A percentile compares a stretch with the other conserved stretches of the same genome.
Evolutionary conservation across 2,113 vertebrate species (phyloP).

Genomic region (Daphoenositta chrysoptera): DNA sequence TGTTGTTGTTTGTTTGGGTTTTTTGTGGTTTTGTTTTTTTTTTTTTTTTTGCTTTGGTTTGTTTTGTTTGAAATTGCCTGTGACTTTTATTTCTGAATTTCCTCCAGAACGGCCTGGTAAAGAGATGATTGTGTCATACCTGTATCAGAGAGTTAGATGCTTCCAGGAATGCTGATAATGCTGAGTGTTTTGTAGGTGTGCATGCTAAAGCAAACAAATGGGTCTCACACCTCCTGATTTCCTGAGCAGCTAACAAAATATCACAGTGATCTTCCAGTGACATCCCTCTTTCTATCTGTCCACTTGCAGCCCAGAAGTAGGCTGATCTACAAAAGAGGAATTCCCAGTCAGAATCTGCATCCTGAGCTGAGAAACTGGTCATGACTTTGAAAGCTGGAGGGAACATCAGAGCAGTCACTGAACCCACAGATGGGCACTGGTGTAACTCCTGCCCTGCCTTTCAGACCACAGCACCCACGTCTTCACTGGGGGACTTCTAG

Average conservation of each 20-base stretch:
- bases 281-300: background rate
- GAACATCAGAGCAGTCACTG: background rate
- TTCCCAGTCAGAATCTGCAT: background rate
- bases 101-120: background rate
- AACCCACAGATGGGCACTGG: fast-evolving
- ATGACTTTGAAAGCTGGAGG: background rate
- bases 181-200: background rate
- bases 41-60: background rate
- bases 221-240: background rate
- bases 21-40: background rate
- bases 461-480: background rate
- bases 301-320: background rate
- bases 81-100: background rate
- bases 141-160: background rate
- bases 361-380: background rate
- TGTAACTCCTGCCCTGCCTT: background rate
- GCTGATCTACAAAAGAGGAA: background rate
- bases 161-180: background rate
- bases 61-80: background rate
- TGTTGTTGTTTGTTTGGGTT: background rate
- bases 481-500: background rate
- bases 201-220: background rate
- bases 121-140: background rate
- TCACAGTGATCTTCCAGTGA: background rate
- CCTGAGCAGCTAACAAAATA: background rate